A percentile compares a stretch with the other conserved stretches of the same genome.
Evolutionary conservation across 2,113 vertebrate genomes (phyloP).

Genomic region (Cynocephalus volans): DNA sequence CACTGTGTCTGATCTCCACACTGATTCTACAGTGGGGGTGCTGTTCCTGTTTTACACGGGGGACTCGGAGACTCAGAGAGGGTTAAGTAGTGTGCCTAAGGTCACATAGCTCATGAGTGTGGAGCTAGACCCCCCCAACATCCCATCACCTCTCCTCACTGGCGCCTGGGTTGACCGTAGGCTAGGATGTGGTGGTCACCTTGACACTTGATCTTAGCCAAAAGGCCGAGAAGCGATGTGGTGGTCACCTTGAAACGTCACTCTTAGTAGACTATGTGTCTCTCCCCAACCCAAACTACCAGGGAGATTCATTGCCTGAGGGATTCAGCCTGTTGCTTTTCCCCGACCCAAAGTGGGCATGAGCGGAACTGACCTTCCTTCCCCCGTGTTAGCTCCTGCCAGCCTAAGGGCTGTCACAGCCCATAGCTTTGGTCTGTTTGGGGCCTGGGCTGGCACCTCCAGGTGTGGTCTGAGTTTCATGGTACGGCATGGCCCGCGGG

Average conservation of each 20-base stretch:
- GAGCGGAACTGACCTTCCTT: not conserved
- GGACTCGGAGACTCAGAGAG: too few species aligned
- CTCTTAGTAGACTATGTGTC: rapidly evolving
- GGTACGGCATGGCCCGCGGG: too few species aligned
- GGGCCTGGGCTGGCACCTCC: not conserved
- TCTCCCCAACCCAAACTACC: not conserved
- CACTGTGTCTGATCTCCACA: rapidly evolving
- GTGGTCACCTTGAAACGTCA: not conserved
- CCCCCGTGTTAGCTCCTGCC: not conserved
- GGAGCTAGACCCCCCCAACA: not conserved
- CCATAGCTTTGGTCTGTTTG: not conserved
- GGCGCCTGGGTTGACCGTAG: not conserved
- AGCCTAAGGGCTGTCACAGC: not conserved
- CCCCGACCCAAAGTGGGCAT: not conserved
- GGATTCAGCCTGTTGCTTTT: not conserved
- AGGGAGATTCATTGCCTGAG: not conserved
- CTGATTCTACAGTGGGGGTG: not conserved
- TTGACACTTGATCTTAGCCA: too few species aligned
- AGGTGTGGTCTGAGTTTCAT: not conserved
- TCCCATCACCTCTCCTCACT: not conserved
- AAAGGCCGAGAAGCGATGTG: too few species aligned
- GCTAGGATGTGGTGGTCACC: not conserved
- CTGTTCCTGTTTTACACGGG: not conserved
- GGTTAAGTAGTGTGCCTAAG: not conserved
- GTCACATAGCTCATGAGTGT: not conserved